Evolutionary conservation across 2,888 invertebrate genomes (phyloP), one percentile per base, ranked within the genome.

Genomic region (Thyatira batis): DNA sequence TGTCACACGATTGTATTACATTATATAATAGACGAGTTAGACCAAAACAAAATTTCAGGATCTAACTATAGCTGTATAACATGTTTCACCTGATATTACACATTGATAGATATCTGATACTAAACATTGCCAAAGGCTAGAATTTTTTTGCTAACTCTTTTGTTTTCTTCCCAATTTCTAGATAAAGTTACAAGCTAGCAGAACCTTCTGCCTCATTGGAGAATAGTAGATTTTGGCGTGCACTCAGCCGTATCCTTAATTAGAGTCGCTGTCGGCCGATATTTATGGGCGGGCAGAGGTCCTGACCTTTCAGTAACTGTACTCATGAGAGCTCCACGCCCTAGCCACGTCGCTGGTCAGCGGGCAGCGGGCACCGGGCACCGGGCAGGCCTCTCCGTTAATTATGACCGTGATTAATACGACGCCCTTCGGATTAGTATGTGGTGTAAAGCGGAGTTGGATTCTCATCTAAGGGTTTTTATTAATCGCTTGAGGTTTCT

Each of bases 341-440:
- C 52, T 52, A 52, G 48, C 45, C 49, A 51, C 27, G 54, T 58
- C 49, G 48, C 51, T 45, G 27, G 30, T 39, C 21, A 45, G 49
- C 51, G 45, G 52, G 33, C 51, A 43, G 13, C 13, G n/a, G 54
- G 55, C 49, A 45, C 51, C 43, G 27, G 30, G 27, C 21, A 45
- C 45, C 51, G 45, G 52, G 33, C 21, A 45, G 50, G 52, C 50
- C 50, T 50, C 20, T 48, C 54, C 57, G 63, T 71, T 76, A 76
- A 76, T 73, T 69, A 73, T 67, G 63, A 61, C 53, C 52, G 72
- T 73, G 73, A 76, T 76, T 72, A 74, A 74, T 76, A 69, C 57
- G 49, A 59, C 55, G 63, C 50, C 39, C 59, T 58, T 58, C 53
- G 68, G 68, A 73, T 74, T 67, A 73, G 70, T 65, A 67, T 58